Conservation (phyloP, 2,113 vertebrate species). For the Lophius piscatorius region DNA sequence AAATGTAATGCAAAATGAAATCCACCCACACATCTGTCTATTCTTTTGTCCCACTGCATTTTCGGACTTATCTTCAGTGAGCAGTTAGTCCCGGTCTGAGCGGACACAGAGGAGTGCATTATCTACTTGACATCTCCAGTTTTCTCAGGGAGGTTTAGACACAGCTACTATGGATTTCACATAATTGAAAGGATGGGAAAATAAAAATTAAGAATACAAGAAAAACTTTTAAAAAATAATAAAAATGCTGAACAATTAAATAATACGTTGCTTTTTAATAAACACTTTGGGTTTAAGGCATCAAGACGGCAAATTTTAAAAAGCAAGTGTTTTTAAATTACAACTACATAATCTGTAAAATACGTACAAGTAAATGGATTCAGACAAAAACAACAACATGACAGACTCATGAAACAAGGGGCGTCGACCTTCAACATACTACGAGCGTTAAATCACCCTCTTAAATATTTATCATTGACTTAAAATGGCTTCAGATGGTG, state of each 20-base stretch:
- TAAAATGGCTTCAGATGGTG: not conserved
- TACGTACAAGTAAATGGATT: too few relatives aligned
- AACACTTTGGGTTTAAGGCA: too few relatives aligned
- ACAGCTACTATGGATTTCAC: slow-evolving; percentile 23
- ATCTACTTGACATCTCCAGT: slow-evolving; percentile 26
- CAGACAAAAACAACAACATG: too few relatives aligned
- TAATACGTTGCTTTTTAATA: slow-evolving; percentile 18
- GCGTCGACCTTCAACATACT: too few relatives aligned
- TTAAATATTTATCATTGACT: slow-evolving; percentile 19
- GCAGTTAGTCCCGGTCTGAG: slow-evolving; percentile 8
- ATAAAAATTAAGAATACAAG: not conserved
- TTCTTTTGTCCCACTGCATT: slow-evolving; percentile 21
- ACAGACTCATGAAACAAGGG: too few relatives aligned
- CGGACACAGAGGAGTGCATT: not conserved
- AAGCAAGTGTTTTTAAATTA: too few relatives aligned
- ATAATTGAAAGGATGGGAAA: slow-evolving; percentile 29
- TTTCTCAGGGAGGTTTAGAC: slow-evolving; percentile 19
- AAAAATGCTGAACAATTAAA: too few relatives aligned
- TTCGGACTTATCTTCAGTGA: slow-evolving; percentile 17
- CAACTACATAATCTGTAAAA: not conserved
- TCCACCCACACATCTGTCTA: slow-evolving; percentile 47
- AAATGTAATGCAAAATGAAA: slow-evolving; percentile 22
- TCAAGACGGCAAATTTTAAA: not conserved
- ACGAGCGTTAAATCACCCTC: not conserved
- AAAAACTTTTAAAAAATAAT: too few relatives aligned